phyloP scores from a whole-genome alignment of 2,888 invertebrate genomes.

The Pomacea canaliculata region DNA sequence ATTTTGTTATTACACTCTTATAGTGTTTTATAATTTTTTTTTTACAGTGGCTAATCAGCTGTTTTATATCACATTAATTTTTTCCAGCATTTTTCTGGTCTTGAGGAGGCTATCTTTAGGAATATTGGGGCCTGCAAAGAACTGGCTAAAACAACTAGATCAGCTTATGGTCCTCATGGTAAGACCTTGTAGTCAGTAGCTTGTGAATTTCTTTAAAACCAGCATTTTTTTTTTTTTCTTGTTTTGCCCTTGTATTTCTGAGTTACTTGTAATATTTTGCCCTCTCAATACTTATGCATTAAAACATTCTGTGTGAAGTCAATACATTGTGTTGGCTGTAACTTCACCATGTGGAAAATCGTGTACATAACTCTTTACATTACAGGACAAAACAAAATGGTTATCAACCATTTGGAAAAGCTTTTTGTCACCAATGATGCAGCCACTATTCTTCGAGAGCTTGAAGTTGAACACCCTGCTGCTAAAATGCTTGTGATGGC shows the following conservation, averaged over 20 bases:
- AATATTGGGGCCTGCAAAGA: conserved; percentile 97
- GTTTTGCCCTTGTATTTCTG: too few relatives aligned
- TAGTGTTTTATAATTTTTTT: too few relatives aligned
- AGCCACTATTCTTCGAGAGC: conserved; percentile 86
- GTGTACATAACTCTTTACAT: not conserved
- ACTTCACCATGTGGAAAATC: too few relatives aligned
- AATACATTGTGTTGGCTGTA: too few relatives aligned
- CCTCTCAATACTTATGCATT: too few relatives aligned
- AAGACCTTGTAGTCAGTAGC: conserved; percentile 72
- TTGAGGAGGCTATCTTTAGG: conserved; percentile 95
- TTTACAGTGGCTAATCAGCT: too few relatives aligned
- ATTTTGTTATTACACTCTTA: too few relatives aligned
- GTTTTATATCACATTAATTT: not conserved
- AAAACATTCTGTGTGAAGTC: too few relatives aligned
- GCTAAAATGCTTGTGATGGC: conserved; percentile 96
- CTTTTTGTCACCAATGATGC: conserved; percentile 99
- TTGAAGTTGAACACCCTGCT: conserved; percentile 93
- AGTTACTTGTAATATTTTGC: too few relatives aligned
- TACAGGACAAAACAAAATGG: conserved; percentile 90
- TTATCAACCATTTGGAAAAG: conserved; percentile 98
- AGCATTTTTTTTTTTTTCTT: too few relatives aligned
- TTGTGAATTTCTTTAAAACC: too few relatives aligned
- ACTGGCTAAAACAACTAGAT: conserved; percentile 91
- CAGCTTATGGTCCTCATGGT: conserved; percentile 98
- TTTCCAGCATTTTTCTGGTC: conserved; percentile 83